A percentile compares a stretch with the other conserved stretches of the same genome.
Conservation (phyloP, 2,797 vertebrate genomes). For the Cryptoblepharus egeriae region DNA sequence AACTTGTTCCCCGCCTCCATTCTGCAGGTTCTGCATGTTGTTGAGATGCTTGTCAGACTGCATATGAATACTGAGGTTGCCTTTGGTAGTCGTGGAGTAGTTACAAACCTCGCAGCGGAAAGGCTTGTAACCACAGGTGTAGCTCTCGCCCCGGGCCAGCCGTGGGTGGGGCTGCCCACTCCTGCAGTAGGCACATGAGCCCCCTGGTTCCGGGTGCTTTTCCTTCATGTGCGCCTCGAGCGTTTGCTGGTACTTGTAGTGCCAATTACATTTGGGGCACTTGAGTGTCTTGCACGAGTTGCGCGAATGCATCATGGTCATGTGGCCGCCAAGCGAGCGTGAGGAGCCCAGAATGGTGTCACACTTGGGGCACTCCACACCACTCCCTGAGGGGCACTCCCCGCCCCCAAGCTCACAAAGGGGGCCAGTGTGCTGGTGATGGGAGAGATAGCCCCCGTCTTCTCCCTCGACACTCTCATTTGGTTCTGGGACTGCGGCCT, state of each 20-base stretch:
- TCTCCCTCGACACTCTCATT: slow-evolving; percentile 97
- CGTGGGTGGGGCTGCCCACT: slow-evolving; percentile 97
- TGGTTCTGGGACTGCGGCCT: slow-evolving; percentile 99
- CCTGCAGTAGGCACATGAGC: slow-evolving; percentile 93
- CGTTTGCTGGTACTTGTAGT: slow-evolving; percentile 99
- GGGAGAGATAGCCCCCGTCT: slow-evolving; percentile 89
- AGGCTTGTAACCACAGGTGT: slow-evolving; percentile 99
- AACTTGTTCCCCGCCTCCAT: slow-evolving; percentile 94
- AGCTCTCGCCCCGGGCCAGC: slow-evolving; percentile 97
- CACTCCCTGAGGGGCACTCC: slow-evolving; percentile 93
- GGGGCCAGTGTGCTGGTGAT: slow-evolving; percentile 88
- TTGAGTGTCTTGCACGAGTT: slow-evolving; percentile 99
- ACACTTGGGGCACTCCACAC: slow-evolving; percentile 98
- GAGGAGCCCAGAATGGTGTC: slow-evolving; percentile 97
- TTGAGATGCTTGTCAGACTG: slow-evolving; percentile 99
- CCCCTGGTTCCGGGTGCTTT: slow-evolving; percentile 97
- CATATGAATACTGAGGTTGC: slow-evolving; percentile 99
- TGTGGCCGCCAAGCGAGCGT: slow-evolving; percentile 96
- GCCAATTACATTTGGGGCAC: slow-evolving; percentile 99
- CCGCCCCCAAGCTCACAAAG: slow-evolving; percentile 91
- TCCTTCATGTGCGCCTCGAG: slow-evolving; percentile 99
- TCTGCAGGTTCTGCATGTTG: slow-evolving; percentile 99
- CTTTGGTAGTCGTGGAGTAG: slow-evolving; percentile 99
- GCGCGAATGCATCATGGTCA: slow-evolving; percentile 99
- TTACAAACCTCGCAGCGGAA: slow-evolving; percentile 99